Base-by-base conservation (phyloP, 2,113 vertebrate species). In the Etheostoma cragini region DNA sequence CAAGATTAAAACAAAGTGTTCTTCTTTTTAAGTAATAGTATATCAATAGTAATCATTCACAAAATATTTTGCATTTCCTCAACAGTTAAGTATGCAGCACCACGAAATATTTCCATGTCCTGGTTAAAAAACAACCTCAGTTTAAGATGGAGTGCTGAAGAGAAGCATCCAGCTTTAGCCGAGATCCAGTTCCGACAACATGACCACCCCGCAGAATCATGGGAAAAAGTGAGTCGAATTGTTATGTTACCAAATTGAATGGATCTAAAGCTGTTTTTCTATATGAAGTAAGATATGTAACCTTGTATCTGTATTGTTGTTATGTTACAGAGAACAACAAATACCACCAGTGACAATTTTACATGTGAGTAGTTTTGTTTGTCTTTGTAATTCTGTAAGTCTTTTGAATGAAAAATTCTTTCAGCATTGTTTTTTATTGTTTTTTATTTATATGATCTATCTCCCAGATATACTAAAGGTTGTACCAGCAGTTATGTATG, bases 81-180 rank as follows among this genome's bases (percentile, higher is more conserved):
- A 21, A 64, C 86, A 95, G 94, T 94, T 57, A 94, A 94, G 69
- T 91, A 86, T 68, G 72, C 86, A 33, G 58, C 66, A 3, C 91
- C 94, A 19, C 11, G 49, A 58, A 81, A 86, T 17, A 72, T 94
- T 35, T 35, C 8, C 0, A 22, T 83, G 13, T 81, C 49, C 19
- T 92, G 93, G 91, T 76, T 69, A 38, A 66, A 70, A 49, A 82
- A 85, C 24, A 70, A 68, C 42, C 87, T 94, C 21, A 87, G 0
- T 0, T 56, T 95, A 33, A 22, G 5, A 1, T 95, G 93, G 94
- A 60, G 0, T 0, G 66, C 83, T 45, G 42, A 64, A 56, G 81
- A 72, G 52, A 24, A 35, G 0, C 0, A 26, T 61, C 66, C n/a
- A 30, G 86, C 86, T 58, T 52, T n/a, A 26, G 91, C 65, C 0